Evolutionary conservation across 2,797 vertebrate species (phyloP), one percentile per base, ranked within the genome.

Genomic region (Sebastes oblongus): DNA sequence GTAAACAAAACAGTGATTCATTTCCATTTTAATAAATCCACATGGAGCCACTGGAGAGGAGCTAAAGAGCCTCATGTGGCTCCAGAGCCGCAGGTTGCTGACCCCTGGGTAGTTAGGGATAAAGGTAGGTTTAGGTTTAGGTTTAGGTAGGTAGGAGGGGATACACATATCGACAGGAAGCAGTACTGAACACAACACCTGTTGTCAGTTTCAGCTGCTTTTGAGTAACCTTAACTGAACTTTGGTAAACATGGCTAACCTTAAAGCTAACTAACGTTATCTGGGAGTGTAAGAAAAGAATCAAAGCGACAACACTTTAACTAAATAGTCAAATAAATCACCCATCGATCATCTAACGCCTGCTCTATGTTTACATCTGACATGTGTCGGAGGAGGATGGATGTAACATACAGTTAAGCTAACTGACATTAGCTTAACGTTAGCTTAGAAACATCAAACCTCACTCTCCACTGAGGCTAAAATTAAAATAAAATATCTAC

Each of bases 291-390:
- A 71, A 2, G 27, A 55, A 25, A 32, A 1, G 2, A 25, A 6
- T 22, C 1, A 75, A 61, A 56, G 18, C 16, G 18, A 52, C 36
- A 34, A 27, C 36, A 25, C 4, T 25, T 42, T 8, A 7, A 60
- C 3, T 4, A 9, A 46, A 5, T 14, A 24, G 14, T 3, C 0
- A 10, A 62, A 60, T 29, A 4, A 34, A 56, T 11, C 1, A 9
- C 9, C 2, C 16, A 34, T 0, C 36, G 0, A 14, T 39, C 36
- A 24, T 12, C 1, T 65, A 18, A 39, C 30, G 46, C 62, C 16
- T 62, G 27, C 24, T 46, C 50, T 0, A 75, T 75, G 75, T 79
- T 88, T 72, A 72, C 81, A 20, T 22, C 30, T 24, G 24, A 78
- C 36, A 67, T 22, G 27, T 22, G 55, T 66, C 30, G 36, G 20